Percentiles rank a stretch among this genome's conserved stretches.
These are phyloP conservation scores for Corythornis vintsioides DNA, from an alignment of 2,113 vertebrate species.

Conservation along the genomic window DNA sequence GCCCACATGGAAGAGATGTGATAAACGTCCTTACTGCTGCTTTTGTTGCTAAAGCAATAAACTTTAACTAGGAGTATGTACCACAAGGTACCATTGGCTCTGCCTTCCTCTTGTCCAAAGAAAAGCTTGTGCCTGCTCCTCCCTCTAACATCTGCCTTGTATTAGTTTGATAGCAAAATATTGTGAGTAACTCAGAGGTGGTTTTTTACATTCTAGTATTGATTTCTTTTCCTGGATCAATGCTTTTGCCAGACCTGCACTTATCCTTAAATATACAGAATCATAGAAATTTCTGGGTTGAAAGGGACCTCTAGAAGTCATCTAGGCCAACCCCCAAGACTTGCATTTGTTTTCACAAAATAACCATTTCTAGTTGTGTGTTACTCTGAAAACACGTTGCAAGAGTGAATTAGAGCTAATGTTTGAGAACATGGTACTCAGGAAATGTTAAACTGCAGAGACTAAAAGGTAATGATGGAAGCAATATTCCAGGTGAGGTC, in stretches of 20 bases:
- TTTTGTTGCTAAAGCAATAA: background rate
- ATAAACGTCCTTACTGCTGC: background rate
- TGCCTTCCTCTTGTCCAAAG: background rate
- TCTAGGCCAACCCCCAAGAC: too few relatives aligned
- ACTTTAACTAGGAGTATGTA: background rate
- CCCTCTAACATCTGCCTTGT: background rate
- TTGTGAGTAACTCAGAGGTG: background rate
- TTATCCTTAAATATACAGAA: background rate
- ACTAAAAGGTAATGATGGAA: background rate
- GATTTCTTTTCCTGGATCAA: background rate
- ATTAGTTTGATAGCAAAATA: background rate
- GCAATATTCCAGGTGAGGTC: too few relatives aligned
- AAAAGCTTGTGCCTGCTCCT: background rate
- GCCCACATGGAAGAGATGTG: background rate
- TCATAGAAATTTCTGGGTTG: too few relatives aligned
- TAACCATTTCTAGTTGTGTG: background rate
- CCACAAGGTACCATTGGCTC: background rate
- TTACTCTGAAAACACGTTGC: background rate
- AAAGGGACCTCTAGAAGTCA: too few relatives aligned
- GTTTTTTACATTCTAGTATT: background rate
- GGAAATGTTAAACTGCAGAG: background rate
- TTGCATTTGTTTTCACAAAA: background rate
- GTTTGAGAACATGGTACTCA: background rate
- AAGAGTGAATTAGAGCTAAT: background rate
- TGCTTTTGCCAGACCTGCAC: background rate